These are phyloP conservation scores for Sebastes minor DNA, from an alignment of 2,797 vertebrate species.

Conservation along the genomic window DNA sequence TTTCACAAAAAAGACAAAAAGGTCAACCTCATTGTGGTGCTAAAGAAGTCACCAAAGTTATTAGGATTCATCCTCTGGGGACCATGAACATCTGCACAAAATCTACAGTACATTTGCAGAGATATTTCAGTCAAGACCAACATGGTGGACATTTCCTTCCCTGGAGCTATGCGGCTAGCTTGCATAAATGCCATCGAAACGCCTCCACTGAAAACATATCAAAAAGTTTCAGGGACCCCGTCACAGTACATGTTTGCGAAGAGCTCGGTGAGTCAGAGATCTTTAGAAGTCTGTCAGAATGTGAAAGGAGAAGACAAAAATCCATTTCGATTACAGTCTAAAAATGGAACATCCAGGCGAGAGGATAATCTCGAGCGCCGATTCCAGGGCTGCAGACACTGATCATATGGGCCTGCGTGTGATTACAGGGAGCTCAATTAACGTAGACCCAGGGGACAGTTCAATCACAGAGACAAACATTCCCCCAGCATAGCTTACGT, in stretches of 20 bases:
- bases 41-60: neutral
- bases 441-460: conserved; percentile 51
- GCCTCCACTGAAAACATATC: neutral
- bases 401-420: conserved; percentile 60
- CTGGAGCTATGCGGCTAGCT: neutral
- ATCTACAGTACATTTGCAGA: neutral
- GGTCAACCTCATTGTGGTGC: neutral
- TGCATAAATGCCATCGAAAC: neutral
- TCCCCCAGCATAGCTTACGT: conserved; percentile 70
- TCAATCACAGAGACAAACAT: conserved; percentile 77
- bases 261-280: conserved; percentile 3
- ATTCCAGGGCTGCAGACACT: conserved; percentile 41
- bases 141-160: neutral
- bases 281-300: conserved; percentile 40
- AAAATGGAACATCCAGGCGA: conserved; percentile 50
- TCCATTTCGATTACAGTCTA: conserved; percentile 69
- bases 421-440: conserved; percentile 75
- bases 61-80: neutral
- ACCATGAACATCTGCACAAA: neutral
- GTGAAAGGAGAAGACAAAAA: conserved; percentile 51
- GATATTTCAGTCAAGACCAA: neutral
- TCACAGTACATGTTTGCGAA: neutral
- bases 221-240: conserved; percentile 5
- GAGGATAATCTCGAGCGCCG: conserved; percentile 55
- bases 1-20: neutral